A percentile compares a stretch with the other conserved stretches of the same genome.
phyloP scores from a whole-genome alignment of 1,140 invertebrate genomes.

The Magallana gigas region DNA sequence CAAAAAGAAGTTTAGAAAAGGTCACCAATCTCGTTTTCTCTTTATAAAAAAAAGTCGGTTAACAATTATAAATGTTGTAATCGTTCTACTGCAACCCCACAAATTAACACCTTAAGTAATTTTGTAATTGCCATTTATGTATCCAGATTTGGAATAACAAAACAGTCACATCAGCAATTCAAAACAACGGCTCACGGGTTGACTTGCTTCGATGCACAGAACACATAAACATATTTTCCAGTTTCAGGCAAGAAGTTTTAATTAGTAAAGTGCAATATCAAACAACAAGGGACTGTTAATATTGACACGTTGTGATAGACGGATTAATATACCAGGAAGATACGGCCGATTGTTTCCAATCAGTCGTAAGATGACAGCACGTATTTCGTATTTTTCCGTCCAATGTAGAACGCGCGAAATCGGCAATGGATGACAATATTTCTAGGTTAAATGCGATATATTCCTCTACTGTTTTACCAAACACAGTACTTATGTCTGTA shows the following conservation, averaged over 20 bases:
- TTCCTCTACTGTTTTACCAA: not conserved
- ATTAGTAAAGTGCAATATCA: not conserved
- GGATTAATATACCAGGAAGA: not conserved
- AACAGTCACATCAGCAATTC: slow-evolving; percentile 4
- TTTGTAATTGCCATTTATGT: not conserved
- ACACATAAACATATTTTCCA: not conserved
- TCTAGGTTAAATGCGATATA: not conserved
- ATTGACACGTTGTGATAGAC: slow-evolving; percentile 6
- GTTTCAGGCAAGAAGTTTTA: not conserved
- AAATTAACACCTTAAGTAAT: not conserved
- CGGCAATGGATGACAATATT: not conserved
- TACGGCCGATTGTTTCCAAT: not conserved
- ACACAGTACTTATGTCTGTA: not conserved
- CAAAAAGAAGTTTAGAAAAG: not conserved
- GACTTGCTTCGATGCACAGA: not conserved
- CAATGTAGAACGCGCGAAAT: not conserved
- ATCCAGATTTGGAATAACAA: not conserved
- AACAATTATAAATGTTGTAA: not conserved
- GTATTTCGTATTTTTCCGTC: not conserved
- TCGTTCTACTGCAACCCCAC: not conserved
- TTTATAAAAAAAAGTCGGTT: not conserved
- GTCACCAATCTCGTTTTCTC: not conserved
- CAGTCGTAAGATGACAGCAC: not conserved
- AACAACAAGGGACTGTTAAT: not conserved
- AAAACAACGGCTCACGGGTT: not conserved